A percentile compares a stretch with the other conserved stretches of the same genome.
Conservation (phyloP, 2,113 vertebrate species). For the Festucalex cinctus region DNA sequence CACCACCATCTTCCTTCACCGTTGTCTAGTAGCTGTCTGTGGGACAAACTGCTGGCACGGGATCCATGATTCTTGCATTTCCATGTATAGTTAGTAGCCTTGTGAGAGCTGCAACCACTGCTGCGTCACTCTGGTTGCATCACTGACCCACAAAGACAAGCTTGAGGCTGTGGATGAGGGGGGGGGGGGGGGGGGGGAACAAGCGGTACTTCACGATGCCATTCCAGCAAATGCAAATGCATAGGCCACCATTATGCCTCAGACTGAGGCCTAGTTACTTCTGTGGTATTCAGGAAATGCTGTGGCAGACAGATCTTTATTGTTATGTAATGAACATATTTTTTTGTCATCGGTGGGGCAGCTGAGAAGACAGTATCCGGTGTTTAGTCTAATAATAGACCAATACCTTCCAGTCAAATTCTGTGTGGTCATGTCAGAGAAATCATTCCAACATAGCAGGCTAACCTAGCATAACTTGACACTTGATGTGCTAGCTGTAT, state of each 20-base stretch:
- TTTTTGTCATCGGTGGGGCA: constrained; percentile 49
- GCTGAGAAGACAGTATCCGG: constrained; percentile 55
- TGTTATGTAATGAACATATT: constrained; percentile 68
- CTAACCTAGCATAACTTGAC: not conserved
- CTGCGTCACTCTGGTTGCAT: constrained; percentile 68
- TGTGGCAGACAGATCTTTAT: constrained; percentile 64
- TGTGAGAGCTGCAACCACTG: constrained; percentile 54
- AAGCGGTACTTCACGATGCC: constrained; percentile 25
- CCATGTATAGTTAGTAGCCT: constrained; percentile 44
- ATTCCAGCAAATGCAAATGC: constrained; percentile 45
- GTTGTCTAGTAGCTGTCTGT: constrained; percentile 28
- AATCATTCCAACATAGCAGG: not conserved
- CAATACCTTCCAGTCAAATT: constrained; percentile 2
- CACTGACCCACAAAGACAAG: constrained; percentile 63
- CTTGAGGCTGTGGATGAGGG: constrained; percentile 54
- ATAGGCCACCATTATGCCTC: constrained; percentile 43
- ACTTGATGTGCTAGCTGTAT: not conserved
- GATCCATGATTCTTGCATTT: constrained; percentile 44
- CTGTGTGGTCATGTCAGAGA: constrained; percentile 25
- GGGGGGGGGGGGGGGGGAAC: constrained; percentile 43
- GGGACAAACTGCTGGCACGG: constrained; percentile 39
- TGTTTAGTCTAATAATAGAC: constrained; percentile 54
- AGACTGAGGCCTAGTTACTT: constrained; percentile 41
- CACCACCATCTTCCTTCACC: constrained; percentile 34
- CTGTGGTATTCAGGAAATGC: constrained; percentile 66